Conservation (phyloP, 2,888 invertebrate species). For the Apamea sordens region DNA sequence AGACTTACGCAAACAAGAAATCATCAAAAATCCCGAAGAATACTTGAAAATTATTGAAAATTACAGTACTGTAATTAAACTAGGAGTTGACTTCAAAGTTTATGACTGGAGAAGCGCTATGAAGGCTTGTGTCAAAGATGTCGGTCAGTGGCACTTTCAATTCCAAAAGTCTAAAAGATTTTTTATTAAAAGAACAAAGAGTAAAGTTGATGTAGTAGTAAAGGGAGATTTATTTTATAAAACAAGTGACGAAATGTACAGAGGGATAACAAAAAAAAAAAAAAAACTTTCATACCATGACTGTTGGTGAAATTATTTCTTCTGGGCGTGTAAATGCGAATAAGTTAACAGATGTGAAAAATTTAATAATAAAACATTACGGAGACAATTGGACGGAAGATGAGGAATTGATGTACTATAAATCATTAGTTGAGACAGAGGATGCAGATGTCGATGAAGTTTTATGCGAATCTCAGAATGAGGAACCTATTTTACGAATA, state of each 20-base stretch:
- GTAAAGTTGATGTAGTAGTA: conserved; percentile 38
- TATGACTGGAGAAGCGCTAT: conserved; percentile 57
- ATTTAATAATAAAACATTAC: conserved; percentile 37
- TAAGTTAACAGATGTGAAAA: conserved; percentile 44
- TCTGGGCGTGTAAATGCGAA: conserved; percentile 30
- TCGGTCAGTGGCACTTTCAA: conserved; percentile 49
- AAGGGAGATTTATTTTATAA: conserved; percentile 36
- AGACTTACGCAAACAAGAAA: conserved; percentile 56
- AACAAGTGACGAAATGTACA: conserved; percentile 31
- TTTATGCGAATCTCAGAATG: too few species aligned
- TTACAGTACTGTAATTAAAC: conserved; percentile 50
- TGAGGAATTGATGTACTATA: conserved; percentile 36
- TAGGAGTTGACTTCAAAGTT: conserved; percentile 43
- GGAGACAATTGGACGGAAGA: conserved; percentile 38
- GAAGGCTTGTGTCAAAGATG: conserved; percentile 49
- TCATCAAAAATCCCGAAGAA: conserved; percentile 57
- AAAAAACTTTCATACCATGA: conserved; percentile 27
- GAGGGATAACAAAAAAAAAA: conserved; percentile 40
- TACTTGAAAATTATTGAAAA: conserved; percentile 58
- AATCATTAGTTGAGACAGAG: conserved; percentile 30
- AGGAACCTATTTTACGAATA: too few species aligned
- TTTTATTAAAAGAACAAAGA: conserved; percentile 39
- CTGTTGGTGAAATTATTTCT: conserved; percentile 33
- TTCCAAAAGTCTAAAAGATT: conserved; percentile 43
- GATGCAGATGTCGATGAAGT: not conserved